Evolutionary conservation across 2,113 vertebrate species (phyloP).

Genomic region (Seriola quinqueradiata): DNA sequence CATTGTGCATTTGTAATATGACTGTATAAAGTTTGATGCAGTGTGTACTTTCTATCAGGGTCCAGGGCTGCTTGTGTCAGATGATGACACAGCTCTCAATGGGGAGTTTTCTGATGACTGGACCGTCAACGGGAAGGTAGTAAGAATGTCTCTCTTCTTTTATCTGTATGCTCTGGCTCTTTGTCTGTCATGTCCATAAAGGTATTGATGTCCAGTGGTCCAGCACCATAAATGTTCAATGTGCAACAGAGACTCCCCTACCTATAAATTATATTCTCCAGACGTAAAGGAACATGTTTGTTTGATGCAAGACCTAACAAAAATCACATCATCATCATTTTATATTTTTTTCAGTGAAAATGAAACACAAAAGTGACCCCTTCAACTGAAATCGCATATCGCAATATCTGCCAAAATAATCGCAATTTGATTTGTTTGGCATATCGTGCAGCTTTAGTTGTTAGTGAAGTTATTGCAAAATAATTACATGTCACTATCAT

Average conservation of each 20-base stretch:
- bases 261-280: too few relatives aligned
- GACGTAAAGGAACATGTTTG: too few relatives aligned
- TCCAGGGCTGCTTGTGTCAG: slow-evolving; percentile 91
- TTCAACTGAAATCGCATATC: too few relatives aligned
- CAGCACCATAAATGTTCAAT: too few relatives aligned
- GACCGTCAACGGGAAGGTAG: slow-evolving; percentile 94
- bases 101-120: slow-evolving; percentile 98
- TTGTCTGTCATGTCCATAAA: neutral
- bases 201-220: neutral
- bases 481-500: neutral
- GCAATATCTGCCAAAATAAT: too few relatives aligned
- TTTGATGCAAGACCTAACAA: too few relatives aligned
- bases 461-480: neutral
- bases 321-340: too few relatives aligned
- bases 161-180: neutral
- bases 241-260: too few relatives aligned
- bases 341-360: too few relatives aligned
- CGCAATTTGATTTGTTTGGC: too few relatives aligned
- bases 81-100: slow-evolving; percentile 94
- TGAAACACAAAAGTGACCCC: too few relatives aligned
- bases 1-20: neutral
- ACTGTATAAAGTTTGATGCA: neutral
- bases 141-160: neutral
- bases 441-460: neutral
- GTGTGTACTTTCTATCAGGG: slow-evolving; percentile 83